A percentile compares a stretch with the other conserved stretches of the same genome.
Conservation (phyloP, 1,140 invertebrate species). For the Anadara kagoshimensis region DNA sequence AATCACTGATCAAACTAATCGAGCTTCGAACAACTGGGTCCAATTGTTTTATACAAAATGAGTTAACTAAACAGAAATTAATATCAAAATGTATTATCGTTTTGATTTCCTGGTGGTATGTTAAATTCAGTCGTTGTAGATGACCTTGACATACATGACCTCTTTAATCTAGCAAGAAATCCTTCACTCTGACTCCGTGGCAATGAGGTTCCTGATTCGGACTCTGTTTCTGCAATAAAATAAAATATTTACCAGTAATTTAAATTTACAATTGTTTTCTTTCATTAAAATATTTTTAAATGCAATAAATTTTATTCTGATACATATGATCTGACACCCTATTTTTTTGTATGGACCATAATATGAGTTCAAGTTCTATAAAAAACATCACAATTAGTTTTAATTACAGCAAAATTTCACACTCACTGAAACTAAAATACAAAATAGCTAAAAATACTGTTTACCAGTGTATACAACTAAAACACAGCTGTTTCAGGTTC, state of each 20-base stretch:
- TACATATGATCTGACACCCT: neutral
- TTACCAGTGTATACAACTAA: too few relatives aligned
- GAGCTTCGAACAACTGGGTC: too few relatives aligned
- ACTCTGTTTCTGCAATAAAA: neutral
- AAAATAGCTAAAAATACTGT: neutral
- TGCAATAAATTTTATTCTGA: neutral
- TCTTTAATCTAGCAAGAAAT: constrained; percentile 14
- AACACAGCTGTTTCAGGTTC: too few relatives aligned
- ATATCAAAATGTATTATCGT: neutral
- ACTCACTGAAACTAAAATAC: neutral
- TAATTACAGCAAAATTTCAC: neutral
- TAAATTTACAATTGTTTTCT: too few relatives aligned
- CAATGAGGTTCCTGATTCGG: neutral
- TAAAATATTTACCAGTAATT: constrained; percentile 3
- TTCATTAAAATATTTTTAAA: constrained; percentile 3
- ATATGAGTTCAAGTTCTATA: neutral
- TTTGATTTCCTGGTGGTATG: neutral
- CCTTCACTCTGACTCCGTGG: constrained; percentile 53
- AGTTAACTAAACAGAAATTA: neutral
- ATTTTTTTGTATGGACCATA: neutral
- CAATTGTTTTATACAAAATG: neutral
- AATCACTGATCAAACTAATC: too few relatives aligned
- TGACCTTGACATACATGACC: constrained; percentile 6
- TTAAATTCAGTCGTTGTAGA: neutral
- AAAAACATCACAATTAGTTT: neutral